Evolutionary conservation across 2,888 invertebrate species (phyloP), one percentile per base, ranked within the genome.

Genomic region (Plagodis pulveraria): DNA sequence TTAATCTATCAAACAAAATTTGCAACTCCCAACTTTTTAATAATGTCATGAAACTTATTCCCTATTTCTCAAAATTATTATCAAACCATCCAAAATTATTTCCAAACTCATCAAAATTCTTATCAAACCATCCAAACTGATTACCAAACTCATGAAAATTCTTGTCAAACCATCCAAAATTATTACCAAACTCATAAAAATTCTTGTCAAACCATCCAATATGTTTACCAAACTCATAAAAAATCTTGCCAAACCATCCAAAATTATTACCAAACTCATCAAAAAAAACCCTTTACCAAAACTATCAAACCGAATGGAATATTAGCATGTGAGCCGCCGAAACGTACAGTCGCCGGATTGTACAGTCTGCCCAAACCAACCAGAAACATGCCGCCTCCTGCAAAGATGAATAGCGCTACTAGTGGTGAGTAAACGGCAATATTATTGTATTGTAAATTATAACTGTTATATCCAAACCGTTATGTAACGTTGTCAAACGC

Each of bases 351-450:
- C 5, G 74, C 85, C 0, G 90, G 89, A 0, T 50, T 91, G 2
- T 90, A 90, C 72, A 82, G 85, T 43, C 47, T 88, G 22, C 87
- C 91, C 0, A 84, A 90, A 0, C 85, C 84, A 1, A 86, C 64
- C 50, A 73, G 87, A 56, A 90, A 87, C 56, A 91, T 91, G 0
- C 91, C 91, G n/a, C 89, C 91, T 4, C 88, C 91, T 0, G 76
- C 84, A 0, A 91, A 91, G 65, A 35, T 86, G 6, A 76, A 71
- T 10, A 83, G 85, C 42, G 83, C 84, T 0, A 77, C 78, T 0
- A 84, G 84, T 54, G 87, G 90, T 91, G 76, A 84, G 89, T 85
- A 10, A 12, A 4, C 11, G 6, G 9, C 5, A 11, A 5, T 5
- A 0, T n/a, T 6, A 0, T 1, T n/a, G n/a, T 43, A 10, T 12